phyloP scores from a whole-genome alignment of 2,797 vertebrate genomes.

The Taenioides sp. region DNA sequence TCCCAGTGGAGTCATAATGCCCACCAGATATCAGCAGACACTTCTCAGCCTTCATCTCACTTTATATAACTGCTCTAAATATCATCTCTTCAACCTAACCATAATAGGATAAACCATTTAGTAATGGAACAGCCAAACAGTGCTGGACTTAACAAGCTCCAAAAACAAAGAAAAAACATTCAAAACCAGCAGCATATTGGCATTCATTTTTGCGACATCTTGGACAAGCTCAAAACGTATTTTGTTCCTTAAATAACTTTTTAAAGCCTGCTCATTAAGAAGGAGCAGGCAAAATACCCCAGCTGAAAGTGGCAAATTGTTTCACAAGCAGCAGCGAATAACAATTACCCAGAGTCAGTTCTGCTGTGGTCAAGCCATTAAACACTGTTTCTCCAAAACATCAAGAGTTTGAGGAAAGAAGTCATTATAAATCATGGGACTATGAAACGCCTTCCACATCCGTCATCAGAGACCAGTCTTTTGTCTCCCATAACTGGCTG shows the following conservation, averaged over 20 bases:
- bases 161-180: conserved; percentile 43
- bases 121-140: conserved; percentile 15
- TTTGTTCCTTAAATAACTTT: conserved; percentile 28
- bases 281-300: conserved; percentile 23
- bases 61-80: conserved; percentile 28
- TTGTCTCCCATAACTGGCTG: conserved; percentile 75
- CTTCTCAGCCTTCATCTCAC: conserved; percentile 19
- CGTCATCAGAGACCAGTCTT: conserved; percentile 70
- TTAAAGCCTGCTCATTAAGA: conserved; percentile 37
- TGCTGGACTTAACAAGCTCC: conserved; percentile 6
- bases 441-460: conserved; percentile 61
- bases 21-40: conserved; percentile 14
- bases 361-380: conserved; percentile 25
- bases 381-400: conserved; percentile 38
- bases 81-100: conserved; percentile 12
- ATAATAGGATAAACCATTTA: conserved; percentile 21
- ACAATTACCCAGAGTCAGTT: conserved; percentile 40
- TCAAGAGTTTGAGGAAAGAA: conserved; percentile 34
- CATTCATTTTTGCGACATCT: conserved; percentile 35
- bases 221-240: conserved; percentile 19
- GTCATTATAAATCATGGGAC: conserved; percentile 55
- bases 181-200: conserved; percentile 31
- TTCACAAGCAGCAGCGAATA: conserved; percentile 36
- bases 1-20: conserved; percentile 5
- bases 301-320: conserved; percentile 31